Evolutionary conservation across 2,888 invertebrate species (phyloP), one percentile per base, ranked within the genome.

Genomic region (Lacanobia oleracea): DNA sequence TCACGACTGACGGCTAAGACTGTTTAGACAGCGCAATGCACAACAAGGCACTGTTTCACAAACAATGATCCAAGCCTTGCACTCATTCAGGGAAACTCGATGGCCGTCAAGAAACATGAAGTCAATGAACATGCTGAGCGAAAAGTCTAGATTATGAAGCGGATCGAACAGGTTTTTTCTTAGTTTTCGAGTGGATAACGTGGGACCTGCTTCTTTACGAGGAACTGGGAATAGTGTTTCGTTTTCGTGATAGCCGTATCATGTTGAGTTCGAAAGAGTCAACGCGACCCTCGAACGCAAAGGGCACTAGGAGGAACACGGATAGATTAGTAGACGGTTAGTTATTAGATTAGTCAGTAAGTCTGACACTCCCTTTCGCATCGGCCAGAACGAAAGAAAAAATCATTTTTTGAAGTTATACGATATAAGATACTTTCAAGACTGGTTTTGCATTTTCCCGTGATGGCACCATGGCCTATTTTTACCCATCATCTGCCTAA

Each of bases 31-130:
- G 81, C 70, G 86, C 82, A 84, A 89, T 87, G 86, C 88, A 88
- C 91, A 92, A 92, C 91, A 93, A 77, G 91, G 88, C 86, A 89
- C 89, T 88, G 88, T 94, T 94, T 93, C 91, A 91, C 91, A 93
- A 94, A 94, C 94, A 94, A 91, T 85, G 76, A 79, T 72, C 82
- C 80, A 77, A 75, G 86, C 88, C 85, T 89, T 88, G 88, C 84
- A 88, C 82, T 81, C 86, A 83, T 92, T 93, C 92, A 88, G 82
- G 87, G 92, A 93, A 93, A 88, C 71, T 72, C 72, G 77, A 57
- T 77, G 62, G 72, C 78, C 77, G 79, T 70, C 61, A 14, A 75
- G 75, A 81, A 87, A 85, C 87, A 73, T 86, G 65, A 77, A 79
- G 86, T 81, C 79, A 85, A 87, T 83, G 78, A 70, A 81, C 79